phyloP scores from a whole-genome alignment of 2,113 vertebrate species.

The Brachirus orientalis region DNA sequence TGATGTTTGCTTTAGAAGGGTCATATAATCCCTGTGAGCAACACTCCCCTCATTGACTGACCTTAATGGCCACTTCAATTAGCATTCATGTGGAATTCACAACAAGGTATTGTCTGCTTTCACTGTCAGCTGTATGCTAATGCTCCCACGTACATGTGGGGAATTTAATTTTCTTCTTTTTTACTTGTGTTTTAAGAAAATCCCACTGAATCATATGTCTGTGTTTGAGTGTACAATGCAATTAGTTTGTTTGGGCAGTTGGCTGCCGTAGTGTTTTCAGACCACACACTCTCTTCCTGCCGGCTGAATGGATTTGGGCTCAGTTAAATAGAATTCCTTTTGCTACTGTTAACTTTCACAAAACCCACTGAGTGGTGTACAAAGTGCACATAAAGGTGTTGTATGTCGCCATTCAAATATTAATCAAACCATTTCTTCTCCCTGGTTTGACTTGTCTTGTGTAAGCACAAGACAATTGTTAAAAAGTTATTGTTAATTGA shows the following conservation, averaged over 20 bases:
- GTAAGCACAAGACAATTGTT: slow-evolving; percentile 26
- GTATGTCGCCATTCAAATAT: slow-evolving; percentile 61
- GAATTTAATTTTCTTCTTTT: slow-evolving; percentile 6
- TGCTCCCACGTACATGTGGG: slow-evolving; percentile 31
- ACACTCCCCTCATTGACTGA: slow-evolving; percentile 63
- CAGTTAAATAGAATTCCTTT: slow-evolving; percentile 72
- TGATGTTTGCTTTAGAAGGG: slow-evolving; percentile 72
- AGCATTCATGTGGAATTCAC: slow-evolving; percentile 72
- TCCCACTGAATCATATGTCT: slow-evolving; percentile 7
- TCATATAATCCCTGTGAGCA: slow-evolving; percentile 72
- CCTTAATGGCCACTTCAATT: slow-evolving; percentile 74
- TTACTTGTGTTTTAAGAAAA: slow-evolving; percentile 18
- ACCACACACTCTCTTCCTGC: slow-evolving; percentile 78
- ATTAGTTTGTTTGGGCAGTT: slow-evolving; percentile 76
- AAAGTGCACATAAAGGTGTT: slow-evolving; percentile 44
- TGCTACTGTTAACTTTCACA: slow-evolving; percentile 63
- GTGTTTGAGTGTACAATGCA: slow-evolving; percentile 51
- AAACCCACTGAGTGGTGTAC: slow-evolving; percentile 48
- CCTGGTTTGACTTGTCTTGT: slow-evolving; percentile 20
- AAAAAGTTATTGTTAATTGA: slow-evolving; percentile 35
- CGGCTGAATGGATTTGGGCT: slow-evolving; percentile 65
- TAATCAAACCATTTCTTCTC: slow-evolving; percentile 49
- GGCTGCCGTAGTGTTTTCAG: slow-evolving; percentile 66
- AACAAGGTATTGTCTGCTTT: slow-evolving; percentile 49
- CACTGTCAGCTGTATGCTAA: slow-evolving; percentile 76